Base-by-base conservation (phyloP, 2,888 invertebrate species). In the Ceramica pisi region DNA sequence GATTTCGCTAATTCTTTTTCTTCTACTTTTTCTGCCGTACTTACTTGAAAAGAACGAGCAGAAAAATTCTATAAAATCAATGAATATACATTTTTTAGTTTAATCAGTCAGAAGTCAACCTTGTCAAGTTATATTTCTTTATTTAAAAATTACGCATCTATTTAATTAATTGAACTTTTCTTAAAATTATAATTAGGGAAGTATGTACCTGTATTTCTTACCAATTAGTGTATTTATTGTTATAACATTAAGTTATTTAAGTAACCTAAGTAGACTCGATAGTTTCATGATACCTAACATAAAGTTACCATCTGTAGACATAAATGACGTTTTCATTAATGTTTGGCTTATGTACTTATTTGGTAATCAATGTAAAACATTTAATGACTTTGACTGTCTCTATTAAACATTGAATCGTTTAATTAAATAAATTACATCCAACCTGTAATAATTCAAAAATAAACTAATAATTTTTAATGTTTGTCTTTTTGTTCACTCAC, bases 161-260 rank as follows among this genome's bases (percentile, higher is more conserved):
- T 53, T 60, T 70, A 41, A 51, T 68, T 68, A 67, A 71, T 68
- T 78, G 74, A 71, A 83, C 57, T 71, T 57, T 80, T 78, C 35
- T 66, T 68, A 50, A 56, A 63, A 63, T 73, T 68, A 66, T 62
- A 65, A 75, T 70, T 70, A 74, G 63, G 70, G 66, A 73, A 74
- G 71, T 75, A 71, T 82, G 84, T 88, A 86, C 88, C 88, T 89
- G 88, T 88, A 75, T 81, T 84, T 81, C 80, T 85, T 87, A 85
- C 79, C 81, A 73, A 82, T 72, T 85, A 85, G 73, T 61, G 82
- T 84, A 87, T 86, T 87, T 86, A 87, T 86, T 85, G 71, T 70
- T 65, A 21, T 66, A 69, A 59, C 16, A 55, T 63, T 75, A 80
- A 80, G 68, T 71, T 67, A 69, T 69, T 46, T 71, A 70, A 67